phyloP scores from a whole-genome alignment of 2,797 vertebrate genomes.

The Anolis apletophallus region DNA sequence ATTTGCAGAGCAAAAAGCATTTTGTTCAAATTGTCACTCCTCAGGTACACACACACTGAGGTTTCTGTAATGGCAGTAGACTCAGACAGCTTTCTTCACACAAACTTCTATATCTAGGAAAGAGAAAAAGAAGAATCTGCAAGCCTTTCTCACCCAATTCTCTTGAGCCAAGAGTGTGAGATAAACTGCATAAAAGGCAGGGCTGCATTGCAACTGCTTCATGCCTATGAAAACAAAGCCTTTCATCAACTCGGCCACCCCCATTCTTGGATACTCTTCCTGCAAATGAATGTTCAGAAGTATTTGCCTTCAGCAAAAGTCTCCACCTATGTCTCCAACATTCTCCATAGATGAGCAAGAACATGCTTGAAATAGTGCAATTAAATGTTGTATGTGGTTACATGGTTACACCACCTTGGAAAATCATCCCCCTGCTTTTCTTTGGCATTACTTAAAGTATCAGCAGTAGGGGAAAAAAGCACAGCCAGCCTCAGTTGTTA shows the following conservation, averaged over 20 bases:
- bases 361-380: background rate
- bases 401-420: background rate
- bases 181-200: constrained; percentile 1
- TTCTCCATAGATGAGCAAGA: constrained; percentile 16
- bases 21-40: background rate
- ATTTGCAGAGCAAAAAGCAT: background rate
- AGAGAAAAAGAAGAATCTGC: background rate
- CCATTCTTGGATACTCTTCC: background rate
- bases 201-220: constrained; percentile 2
- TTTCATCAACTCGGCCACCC: background rate
- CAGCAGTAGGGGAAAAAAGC: background rate
- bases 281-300: background rate
- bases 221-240: constrained; percentile 23
- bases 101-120: background rate
- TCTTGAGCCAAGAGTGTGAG: constrained; percentile 10
- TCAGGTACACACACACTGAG: background rate
- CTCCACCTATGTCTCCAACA: background rate
- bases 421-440: background rate
- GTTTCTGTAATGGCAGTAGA: background rate
- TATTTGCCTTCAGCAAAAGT: constrained; percentile 17
- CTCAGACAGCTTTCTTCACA: background rate
- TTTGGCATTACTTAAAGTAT: background rate
- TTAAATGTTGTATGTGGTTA: background rate
- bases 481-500: background rate
- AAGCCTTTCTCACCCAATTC: constrained; percentile 1